A percentile compares a stretch with the other conserved stretches of the same genome.
These are phyloP conservation scores for Chloroceryle amazona DNA, from an alignment of 2,797 vertebrate species.

Conservation along the genomic window DNA sequence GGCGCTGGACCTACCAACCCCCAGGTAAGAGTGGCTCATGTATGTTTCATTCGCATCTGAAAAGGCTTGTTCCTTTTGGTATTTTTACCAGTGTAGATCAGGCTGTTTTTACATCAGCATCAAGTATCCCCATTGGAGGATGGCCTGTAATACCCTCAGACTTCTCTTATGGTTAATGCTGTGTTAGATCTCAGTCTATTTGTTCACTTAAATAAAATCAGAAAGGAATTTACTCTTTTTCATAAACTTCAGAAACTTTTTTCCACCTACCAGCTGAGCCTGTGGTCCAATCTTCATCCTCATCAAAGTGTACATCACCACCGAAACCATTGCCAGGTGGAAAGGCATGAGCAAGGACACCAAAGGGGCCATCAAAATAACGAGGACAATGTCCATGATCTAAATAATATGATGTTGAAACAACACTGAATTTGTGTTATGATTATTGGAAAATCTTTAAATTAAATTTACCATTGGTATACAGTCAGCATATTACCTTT, in stretches of 20 bases:
- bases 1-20: not conserved
- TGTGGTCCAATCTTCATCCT: constrained; percentile 89
- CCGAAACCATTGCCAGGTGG: constrained; percentile 86
- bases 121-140: not conserved
- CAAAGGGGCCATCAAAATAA: constrained; percentile 88
- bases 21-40: rapidly evolving
- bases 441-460: not conserved
- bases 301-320: constrained; percentile 92
- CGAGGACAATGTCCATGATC: constrained; percentile 84
- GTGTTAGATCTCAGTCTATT: not conserved
- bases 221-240: not conserved
- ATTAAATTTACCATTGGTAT: not conserved
- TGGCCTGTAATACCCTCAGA: not conserved
- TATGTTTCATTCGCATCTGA: not conserved
- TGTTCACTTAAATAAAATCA: not conserved
- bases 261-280: constrained; percentile 73
- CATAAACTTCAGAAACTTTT: not conserved
- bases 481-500: constrained; percentile 72
- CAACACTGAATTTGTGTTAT: not conserved
- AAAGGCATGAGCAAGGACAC: constrained; percentile 90
- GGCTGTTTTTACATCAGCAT: not conserved
- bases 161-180: not conserved
- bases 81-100: not conserved
- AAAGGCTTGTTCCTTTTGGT: not conserved
- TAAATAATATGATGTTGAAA: constrained; percentile 53